Conservation (phyloP, 2,797 vertebrate genomes). For the Dicrostonyx torquatus region DNA sequence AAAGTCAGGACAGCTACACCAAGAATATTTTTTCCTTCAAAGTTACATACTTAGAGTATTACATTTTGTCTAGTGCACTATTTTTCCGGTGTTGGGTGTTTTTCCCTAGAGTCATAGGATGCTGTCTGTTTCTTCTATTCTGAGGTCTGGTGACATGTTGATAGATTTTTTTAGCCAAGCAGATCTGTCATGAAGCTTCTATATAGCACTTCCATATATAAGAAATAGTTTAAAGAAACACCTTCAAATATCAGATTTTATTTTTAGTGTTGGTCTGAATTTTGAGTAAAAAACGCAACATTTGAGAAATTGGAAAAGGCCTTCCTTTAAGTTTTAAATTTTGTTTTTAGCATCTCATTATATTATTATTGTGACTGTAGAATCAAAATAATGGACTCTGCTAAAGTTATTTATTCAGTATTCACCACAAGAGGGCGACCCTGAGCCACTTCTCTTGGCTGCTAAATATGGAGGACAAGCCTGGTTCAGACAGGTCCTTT, state of each 20-base stretch:
- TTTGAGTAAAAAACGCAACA: slow-evolving; percentile 63
- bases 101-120: slow-evolving; percentile 60
- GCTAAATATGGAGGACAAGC: not conserved
- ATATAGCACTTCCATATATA: slow-evolving; percentile 77
- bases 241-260: slow-evolving; percentile 33
- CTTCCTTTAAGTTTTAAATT: not conserved
- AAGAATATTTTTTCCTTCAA: slow-evolving; percentile 52
- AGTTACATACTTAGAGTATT: slow-evolving; percentile 68
- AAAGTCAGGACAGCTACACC: slow-evolving; percentile 74
- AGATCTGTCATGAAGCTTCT: slow-evolving; percentile 74
- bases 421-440: slow-evolving; percentile 69
- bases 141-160: slow-evolving; percentile 79
- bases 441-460: slow-evolving; percentile 25
- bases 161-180: slow-evolving; percentile 74
- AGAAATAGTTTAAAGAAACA: slow-evolving; percentile 73
- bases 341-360: slow-evolving; percentile 20
- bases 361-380: slow-evolving; percentile 1
- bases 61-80: slow-evolving; percentile 70
- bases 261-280: slow-evolving; percentile 41
- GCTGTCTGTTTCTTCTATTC: slow-evolving; percentile 64
- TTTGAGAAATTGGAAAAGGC: slow-evolving; percentile 29
- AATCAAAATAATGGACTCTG: not conserved
- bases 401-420: not conserved
- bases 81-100: slow-evolving; percentile 69
- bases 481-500: not conserved